phyloP scores from a whole-genome alignment of 1,140 invertebrate species.

The Cydia pomonella region DNA sequence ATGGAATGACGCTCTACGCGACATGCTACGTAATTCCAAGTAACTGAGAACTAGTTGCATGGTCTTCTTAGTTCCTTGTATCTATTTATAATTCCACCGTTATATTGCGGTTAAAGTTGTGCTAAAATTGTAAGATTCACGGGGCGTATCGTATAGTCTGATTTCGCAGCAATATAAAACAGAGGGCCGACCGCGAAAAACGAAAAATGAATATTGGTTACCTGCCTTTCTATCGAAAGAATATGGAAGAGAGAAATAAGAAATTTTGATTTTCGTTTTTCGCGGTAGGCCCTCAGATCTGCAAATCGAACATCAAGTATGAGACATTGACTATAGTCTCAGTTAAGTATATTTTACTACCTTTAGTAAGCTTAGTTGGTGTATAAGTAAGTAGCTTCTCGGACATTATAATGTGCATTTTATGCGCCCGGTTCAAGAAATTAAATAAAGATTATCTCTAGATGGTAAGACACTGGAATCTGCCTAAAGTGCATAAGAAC shows the following conservation, averaged over 20 bases:
- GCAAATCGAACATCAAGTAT: too few species aligned
- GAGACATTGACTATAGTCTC: too few species aligned
- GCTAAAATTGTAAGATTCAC: not conserved
- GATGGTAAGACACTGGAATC: not conserved
- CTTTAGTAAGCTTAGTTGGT: too few species aligned
- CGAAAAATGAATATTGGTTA: too few species aligned
- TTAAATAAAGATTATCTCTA: not conserved
- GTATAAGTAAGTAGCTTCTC: too few species aligned
- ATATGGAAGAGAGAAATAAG: too few species aligned
- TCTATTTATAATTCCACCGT: not conserved
- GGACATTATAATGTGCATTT: too few species aligned
- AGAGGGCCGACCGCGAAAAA: too few species aligned
- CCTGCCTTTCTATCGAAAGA: too few species aligned
- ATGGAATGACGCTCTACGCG: not conserved
- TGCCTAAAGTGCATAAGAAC: not conserved
- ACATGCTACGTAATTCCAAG: not conserved
- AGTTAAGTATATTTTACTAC: too few species aligned
- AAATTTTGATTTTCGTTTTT: too few species aligned
- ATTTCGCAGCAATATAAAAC: not conserved
- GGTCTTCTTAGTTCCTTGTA: not conserved
- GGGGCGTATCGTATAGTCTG: not conserved
- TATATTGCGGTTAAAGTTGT: not conserved
- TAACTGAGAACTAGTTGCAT: not conserved
- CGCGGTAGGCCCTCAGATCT: too few species aligned
- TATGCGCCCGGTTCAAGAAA: not conserved